Evolutionary conservation across 2,113 vertebrate genomes (phyloP).

Genomic region (Pedionomus torquatus): DNA sequence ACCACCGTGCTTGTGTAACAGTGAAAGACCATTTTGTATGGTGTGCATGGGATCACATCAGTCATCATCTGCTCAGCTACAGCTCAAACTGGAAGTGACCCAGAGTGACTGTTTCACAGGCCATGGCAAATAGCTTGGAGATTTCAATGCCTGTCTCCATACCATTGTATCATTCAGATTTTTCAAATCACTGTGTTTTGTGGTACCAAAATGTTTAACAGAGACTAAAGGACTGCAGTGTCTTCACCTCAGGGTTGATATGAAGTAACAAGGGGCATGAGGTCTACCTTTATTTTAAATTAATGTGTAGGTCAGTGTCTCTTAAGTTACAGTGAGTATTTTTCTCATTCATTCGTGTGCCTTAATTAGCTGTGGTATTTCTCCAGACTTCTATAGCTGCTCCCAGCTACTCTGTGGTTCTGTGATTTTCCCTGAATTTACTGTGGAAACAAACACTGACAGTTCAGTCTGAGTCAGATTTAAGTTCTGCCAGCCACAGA

Average conservation of each 20-base stretch:
- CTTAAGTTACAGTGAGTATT: not conserved
- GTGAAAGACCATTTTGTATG: not conserved
- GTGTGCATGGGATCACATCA: fast-evolving
- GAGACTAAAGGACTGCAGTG: not conserved
- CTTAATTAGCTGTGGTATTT: not conserved
- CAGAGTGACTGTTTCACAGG: not conserved
- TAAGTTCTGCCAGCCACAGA: not conserved
- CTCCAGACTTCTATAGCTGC: not conserved
- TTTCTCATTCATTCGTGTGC: not conserved
- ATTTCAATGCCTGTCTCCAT: not conserved
- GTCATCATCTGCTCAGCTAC: not conserved
- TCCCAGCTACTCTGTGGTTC: not conserved
- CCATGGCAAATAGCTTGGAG: not conserved
- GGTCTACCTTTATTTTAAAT: not conserved
- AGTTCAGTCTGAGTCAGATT: not conserved
- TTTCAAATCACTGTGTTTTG: not conserved
- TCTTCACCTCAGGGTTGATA: not conserved
- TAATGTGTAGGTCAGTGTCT: not conserved
- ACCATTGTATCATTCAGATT: not conserved
- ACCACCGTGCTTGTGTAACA: fast-evolving
- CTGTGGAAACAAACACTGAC: not conserved
- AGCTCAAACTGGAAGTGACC: not conserved
- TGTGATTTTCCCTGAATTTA: not conserved
- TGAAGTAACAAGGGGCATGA: not conserved
- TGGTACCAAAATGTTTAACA: not conserved